These are phyloP conservation scores for Hedychridium roseum DNA, from an alignment of 2,888 invertebrate genomes.

Conservation along the genomic window DNA sequence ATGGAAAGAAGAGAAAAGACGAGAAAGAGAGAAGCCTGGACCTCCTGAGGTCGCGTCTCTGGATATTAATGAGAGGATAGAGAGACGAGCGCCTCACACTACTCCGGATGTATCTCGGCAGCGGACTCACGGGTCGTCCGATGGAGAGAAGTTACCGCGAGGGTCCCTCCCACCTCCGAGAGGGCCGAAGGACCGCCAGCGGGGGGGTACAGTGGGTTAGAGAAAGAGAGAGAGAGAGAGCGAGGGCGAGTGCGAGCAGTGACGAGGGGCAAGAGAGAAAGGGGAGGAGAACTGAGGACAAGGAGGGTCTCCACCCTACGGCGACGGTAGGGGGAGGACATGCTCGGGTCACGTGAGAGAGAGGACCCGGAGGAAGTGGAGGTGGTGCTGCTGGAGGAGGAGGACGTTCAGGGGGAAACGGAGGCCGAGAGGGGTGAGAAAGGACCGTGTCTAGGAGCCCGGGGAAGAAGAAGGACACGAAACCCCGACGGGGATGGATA, in stretches of 20 bases:
- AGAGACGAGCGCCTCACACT: conserved; percentile 24
- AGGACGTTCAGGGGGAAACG: conserved; percentile 16
- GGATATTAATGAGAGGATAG: conserved; percentile 48
- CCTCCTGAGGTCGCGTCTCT: conserved; percentile 38
- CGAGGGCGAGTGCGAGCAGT: conserved; percentile 21
- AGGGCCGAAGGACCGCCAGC: conserved; percentile 19
- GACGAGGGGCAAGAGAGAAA: conserved; percentile 16
- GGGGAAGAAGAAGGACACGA: conserved; percentile 26
- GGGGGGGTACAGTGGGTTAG: conserved; percentile 7
- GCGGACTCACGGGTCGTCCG: conserved; percentile 29
- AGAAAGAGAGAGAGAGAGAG: conserved; percentile 22
- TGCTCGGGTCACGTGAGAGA: conserved; percentile 51
- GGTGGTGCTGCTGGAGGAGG: conserved; percentile 15
- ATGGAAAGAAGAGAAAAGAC: not conserved
- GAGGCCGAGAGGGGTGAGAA: conserved; percentile 16
- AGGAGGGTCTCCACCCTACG: conserved; percentile 42
- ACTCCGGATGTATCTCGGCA: conserved; percentile 33
- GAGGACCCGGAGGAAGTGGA: conserved; percentile 21
- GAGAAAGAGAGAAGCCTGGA: conserved; percentile 23
- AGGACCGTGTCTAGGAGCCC: conserved; percentile 22
- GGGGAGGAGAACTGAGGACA: conserved; percentile 18
- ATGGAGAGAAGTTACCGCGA: not conserved
- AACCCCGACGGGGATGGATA: conserved; percentile 36
- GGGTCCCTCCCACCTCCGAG: no score
- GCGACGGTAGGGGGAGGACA: conserved; percentile 45